Evolutionary conservation across 1,140 invertebrate genomes (phyloP), one percentile per base, ranked within the genome.

Genomic region (Nilaparvata lugens): DNA sequence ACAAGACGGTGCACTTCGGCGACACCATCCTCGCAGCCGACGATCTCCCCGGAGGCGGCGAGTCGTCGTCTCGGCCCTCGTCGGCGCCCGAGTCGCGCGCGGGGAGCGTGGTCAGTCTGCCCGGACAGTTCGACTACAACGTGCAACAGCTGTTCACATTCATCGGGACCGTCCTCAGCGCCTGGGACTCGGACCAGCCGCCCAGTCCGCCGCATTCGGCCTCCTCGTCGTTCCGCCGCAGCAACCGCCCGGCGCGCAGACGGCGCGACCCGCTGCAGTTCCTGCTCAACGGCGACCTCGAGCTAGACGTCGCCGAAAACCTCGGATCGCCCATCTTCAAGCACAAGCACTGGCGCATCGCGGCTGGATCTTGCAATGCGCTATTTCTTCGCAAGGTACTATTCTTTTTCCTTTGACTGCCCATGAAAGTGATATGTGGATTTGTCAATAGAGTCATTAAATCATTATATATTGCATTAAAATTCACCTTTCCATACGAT

Each of bases 121-220:
- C 67, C 66, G 75, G 64, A 68, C 73, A 64, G 70, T 72, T 70
- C 63, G 69, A 68, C 53, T 64, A 64, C 68, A 86, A 87, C 70
- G 85, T 87, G n/a, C 83, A 86, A 70, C 83, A 86, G 72, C 76
- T 87, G 58, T 87, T 87, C 71, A 85, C 83, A 69, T 87, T 87
- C 67, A 86, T 87, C 53, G 85, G 86, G 70, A 81, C 64, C 52
- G 71, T 71, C 45, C 63, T 72, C 16, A 70, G 68, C 51, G 65
- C 67, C 3, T 68, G 71, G 65, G 65, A 63, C 31, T 61, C 60
- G 43, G 48, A 18, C 14, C 35, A 31, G 43, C 35, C 43, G 52
- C n/a, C 45, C 40, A 28, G 21, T 25, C 42, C 43, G 51, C 61
- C 57, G 13, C 43, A 23, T 16, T n/a, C 18, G 18, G 21, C 18